Evolutionary conservation across 2,113 vertebrate genomes (phyloP), one percentile per base, ranked within the genome.

Genomic region (Cairina moschata): DNA sequence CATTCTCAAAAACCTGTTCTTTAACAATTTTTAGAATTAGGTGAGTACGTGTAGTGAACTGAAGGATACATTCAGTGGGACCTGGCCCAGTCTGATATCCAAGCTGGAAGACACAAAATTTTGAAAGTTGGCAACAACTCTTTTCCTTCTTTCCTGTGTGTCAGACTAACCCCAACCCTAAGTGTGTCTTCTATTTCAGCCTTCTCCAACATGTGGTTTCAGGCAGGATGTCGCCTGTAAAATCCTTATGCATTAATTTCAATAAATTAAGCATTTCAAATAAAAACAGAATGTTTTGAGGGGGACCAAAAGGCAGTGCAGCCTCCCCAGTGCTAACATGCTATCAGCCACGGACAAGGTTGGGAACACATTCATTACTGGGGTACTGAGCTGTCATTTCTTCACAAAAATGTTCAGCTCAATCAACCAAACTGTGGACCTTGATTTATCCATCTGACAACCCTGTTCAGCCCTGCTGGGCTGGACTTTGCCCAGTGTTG

Each of bases 181-280:
- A 59, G 69, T 6, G 25, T 46, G 63, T 92, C 77, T 91, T 50
- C 25, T 7, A 66, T 68, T 42, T 88, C 79, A 86, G 80, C 17
- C 0, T 48, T 40, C 77, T 79, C 69, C 77, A 76, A 58, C 62
- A 86, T 54, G 66, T 66, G 69, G 48, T 91, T 95, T 75, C 74
- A 89, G 34, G 58, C 69, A 91, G 69, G 83, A 96, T 42, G 44
- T 52, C 82, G 66, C 83, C 26, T 84, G 48, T 82, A 92, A 96
- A 95, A 75, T 16, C 65, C 66, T 93, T 62, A 60, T 18, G 38
- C 62, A 65, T 56, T 88, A 81, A 93, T 72, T 56, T 44, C 69
- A 75, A 18, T 75, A 86, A 93, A n/a, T 86, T 60, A 20, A 91
- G 18, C 29, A 72, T n/a, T 72, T 77, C 60, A 86, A 96, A 81